Evolutionary conservation across 2,797 vertebrate species (phyloP), one percentile per base, ranked within the genome.

Genomic region (Xenopus petersii): DNA sequence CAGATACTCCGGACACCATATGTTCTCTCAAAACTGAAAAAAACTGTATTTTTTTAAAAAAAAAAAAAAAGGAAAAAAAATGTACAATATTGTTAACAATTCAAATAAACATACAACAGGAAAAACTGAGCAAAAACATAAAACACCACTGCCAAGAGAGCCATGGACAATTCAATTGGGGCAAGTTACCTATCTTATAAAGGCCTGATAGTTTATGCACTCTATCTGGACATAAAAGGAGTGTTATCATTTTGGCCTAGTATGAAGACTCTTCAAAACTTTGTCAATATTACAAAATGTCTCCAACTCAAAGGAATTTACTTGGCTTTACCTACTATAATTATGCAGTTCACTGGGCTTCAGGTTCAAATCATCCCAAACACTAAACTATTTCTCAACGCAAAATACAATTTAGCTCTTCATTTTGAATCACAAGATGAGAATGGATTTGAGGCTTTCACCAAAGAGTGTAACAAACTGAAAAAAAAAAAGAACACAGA

Each of bases 1-100:
- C 88, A 91, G 89, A 89, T 83, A 85, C 81, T 87, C 68, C 83
- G 82, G 85, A 83, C 82, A 84, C n/a, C 15, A 86, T 89, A 87
- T 85, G 83, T 58, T 13, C 26, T 66, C 13, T 47, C 5, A 48
- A 48, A 63, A 54, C 17, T 17, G 81, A 21, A 21, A 82, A 82
- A 81, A 87, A 81, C 81, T 82, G 81, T 84, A 84, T 84, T 42
- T 6, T 4, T n/a, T n/a, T n/a, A n/a, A 36, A 42, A 42, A 42
- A 7, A 42, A 42, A 42, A 42, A 42, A 42, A 42, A 42, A 42
- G 4, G 26, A 21, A 21, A 21, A 21, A 1, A 21, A 21, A 36
- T 4, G 2, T 4, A 86, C 82, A 86, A 80, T 83, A 80, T 82
- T 81, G 80, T 2, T 42, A 88, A 64, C 78, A 80, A 83, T 89